These are phyloP conservation scores for Gephyroberyx darwinii DNA, from an alignment of 2,797 vertebrate genomes.

Conservation along the genomic window DNA sequence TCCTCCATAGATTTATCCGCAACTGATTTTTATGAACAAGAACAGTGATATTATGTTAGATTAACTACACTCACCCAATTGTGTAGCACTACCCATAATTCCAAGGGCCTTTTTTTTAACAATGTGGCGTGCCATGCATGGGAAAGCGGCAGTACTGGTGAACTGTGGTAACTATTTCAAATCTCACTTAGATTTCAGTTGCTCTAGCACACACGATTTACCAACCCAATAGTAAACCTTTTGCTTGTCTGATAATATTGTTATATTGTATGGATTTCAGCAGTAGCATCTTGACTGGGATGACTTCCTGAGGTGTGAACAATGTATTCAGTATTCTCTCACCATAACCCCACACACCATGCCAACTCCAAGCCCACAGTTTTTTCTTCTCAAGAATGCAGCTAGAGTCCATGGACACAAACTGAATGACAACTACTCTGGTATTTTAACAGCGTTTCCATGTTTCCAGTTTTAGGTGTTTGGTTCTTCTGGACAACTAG, in stretches of 20 bases:
- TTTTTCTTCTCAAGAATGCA: conserved; percentile 56
- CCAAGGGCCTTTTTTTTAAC: conserved; percentile 3
- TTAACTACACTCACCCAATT: conserved; percentile 1
- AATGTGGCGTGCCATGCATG: not conserved
- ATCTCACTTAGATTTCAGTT: not conserved
- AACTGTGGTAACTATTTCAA: not conserved
- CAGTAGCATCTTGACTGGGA: conserved; percentile 18
- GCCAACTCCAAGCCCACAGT: conserved; percentile 38
- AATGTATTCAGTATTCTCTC: conserved; percentile 55
- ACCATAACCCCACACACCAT: conserved; percentile 33
- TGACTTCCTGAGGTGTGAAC: conserved; percentile 39
- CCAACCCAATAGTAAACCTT: not conserved
- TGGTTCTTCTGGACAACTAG: conserved; percentile 24
- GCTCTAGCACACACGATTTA: not conserved
- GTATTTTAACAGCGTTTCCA: not conserved
- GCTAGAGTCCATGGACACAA: conserved; percentile 52
- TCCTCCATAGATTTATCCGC: no score
- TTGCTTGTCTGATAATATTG: conserved; percentile 1
- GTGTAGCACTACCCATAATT: conserved; percentile 1
- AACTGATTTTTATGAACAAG: no score
- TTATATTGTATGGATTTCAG: conserved; percentile 15
- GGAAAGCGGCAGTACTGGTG: not conserved
- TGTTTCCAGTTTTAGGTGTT: not conserved
- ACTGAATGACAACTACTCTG: conserved; percentile 48
- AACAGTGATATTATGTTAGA: no score